phyloP scores from a whole-genome alignment of 2,888 invertebrate genomes.

The Empis livida region DNA sequence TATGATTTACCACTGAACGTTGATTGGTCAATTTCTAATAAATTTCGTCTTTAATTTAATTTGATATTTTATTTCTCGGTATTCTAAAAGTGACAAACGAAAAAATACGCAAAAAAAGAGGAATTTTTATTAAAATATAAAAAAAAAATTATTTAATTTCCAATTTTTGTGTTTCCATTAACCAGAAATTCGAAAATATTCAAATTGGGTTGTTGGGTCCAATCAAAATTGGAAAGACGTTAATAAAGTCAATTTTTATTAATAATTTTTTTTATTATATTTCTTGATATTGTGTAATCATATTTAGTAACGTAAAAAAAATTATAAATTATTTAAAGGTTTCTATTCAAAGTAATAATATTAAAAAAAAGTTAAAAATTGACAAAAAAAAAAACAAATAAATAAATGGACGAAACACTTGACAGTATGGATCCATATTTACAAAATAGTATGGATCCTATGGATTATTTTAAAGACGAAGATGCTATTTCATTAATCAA shows the following conservation, averaged over 20 bases:
- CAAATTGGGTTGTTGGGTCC: too few relatives aligned
- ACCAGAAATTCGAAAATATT: too few relatives aligned
- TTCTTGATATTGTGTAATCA: too few relatives aligned
- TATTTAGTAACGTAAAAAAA: too few relatives aligned
- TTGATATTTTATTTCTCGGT: constrained; percentile 18
- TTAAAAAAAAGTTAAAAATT: too few relatives aligned
- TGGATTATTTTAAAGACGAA: constrained; percentile 30
- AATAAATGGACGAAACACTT: constrained; percentile 4
- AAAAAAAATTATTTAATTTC: background rate
- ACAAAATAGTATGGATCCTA: constrained; percentile 20
- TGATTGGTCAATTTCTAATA: constrained; percentile 26
- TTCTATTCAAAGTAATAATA: too few relatives aligned
- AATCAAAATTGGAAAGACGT: too few relatives aligned
- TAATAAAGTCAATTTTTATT: too few relatives aligned
- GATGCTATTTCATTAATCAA: constrained; percentile 31
- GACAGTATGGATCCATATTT: background rate
- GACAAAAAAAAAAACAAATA: too few relatives aligned
- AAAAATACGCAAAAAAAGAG: constrained; percentile 3
- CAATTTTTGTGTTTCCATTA: too few relatives aligned
- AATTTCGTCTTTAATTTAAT: constrained; percentile 9
- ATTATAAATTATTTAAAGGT: too few relatives aligned
- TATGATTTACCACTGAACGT: constrained; percentile 27
- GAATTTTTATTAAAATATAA: background rate
- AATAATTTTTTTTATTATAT: too few relatives aligned
- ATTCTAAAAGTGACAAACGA: constrained; percentile 1